Percentiles rank a stretch among this genome's conserved stretches.
phyloP scores from a whole-genome alignment of 2,888 invertebrate genomes.

The Xylophagus ater region DNA sequence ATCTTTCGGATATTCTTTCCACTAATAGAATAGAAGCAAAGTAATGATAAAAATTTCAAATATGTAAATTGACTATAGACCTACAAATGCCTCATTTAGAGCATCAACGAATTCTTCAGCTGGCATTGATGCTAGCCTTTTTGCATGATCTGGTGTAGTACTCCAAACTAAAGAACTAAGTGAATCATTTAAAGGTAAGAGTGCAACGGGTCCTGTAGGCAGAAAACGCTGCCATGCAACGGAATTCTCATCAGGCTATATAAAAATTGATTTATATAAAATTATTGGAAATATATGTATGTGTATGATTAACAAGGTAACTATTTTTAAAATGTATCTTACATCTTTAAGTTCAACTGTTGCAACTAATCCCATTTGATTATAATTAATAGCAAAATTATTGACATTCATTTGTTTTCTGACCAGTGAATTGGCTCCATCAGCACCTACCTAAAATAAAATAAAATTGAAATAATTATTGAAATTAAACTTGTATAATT shows the following conservation, averaged over 20 bases:
- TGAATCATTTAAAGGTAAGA: slow-evolving; percentile 70
- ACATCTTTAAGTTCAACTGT: slow-evolving; percentile 75
- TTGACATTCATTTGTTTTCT: slow-evolving; percentile 70
- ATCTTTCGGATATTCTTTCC: slow-evolving; percentile 31
- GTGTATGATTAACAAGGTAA: too few relatives aligned
- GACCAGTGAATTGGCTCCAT: slow-evolving; percentile 84
- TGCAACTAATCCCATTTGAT: slow-evolving; percentile 87
- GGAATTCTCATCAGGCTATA: slow-evolving; percentile 60
- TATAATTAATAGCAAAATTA: slow-evolving; percentile 72
- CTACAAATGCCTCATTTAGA: slow-evolving; percentile 75
- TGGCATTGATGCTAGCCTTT: slow-evolving; percentile 54
- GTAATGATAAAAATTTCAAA: slow-evolving; percentile 2
- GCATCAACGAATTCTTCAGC: slow-evolving; percentile 77
- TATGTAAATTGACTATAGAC: slow-evolving; percentile 22
- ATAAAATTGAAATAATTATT: slow-evolving; percentile 2
- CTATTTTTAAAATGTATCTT: too few relatives aligned
- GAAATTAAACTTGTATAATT: too few relatives aligned
- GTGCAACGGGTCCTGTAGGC: slow-evolving; percentile 82
- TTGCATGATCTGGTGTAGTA: slow-evolving; percentile 62
- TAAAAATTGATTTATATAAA: neutral
- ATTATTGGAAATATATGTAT: too few relatives aligned
- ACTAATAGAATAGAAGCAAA: slow-evolving; percentile 17
- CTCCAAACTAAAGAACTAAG: slow-evolving; percentile 93
- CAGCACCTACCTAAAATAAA: slow-evolving; percentile 70
- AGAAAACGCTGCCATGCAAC: slow-evolving; percentile 96